Evolutionary conservation across 2,113 vertebrate species (phyloP).

Genomic region (Centropristis striata): DNA sequence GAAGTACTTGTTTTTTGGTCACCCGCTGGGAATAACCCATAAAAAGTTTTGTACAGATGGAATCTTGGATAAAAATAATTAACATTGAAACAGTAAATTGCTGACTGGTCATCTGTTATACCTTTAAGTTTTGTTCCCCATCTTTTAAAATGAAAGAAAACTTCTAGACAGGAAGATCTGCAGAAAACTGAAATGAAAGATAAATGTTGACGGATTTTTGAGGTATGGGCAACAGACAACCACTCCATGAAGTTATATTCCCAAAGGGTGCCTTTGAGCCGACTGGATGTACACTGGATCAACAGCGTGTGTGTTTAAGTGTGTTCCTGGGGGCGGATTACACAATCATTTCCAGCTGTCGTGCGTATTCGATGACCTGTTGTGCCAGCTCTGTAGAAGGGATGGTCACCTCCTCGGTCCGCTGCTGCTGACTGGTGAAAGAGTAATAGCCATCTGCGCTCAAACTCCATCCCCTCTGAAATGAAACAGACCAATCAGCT

Average conservation of each 20-base stretch:
- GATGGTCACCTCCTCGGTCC: slow-evolving; percentile 92
- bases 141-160: slow-evolving; percentile 28
- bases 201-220: slow-evolving; percentile 11
- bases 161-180: slow-evolving; percentile 6
- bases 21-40: slow-evolving; percentile 8
- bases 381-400: slow-evolving; percentile 93
- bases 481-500: slow-evolving; percentile 24
- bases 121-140: neutral
- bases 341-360: slow-evolving; percentile 97
- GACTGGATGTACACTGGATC: slow-evolving; percentile 42
- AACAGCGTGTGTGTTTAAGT: slow-evolving; percentile 49
- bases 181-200: slow-evolving; percentile 23
- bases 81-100: slow-evolving; percentile 16
- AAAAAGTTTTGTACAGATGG: neutral
- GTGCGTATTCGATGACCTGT: slow-evolving; percentile 95
- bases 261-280: slow-evolving; percentile 27
- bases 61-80: slow-evolving; percentile 26
- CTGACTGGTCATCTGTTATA: neutral
- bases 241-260: slow-evolving; percentile 34
- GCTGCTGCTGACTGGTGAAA: slow-evolving; percentile 92
- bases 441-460: slow-evolving; percentile 90
- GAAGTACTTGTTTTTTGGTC: neutral
- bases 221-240: slow-evolving; percentile 35
- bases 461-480: slow-evolving; percentile 92
- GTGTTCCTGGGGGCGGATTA: slow-evolving; percentile 77